A percentile compares a stretch with the other conserved stretches of the same genome.
phyloP scores from a whole-genome alignment of 1,140 invertebrate genomes.

The Rhizoglyphus robini region DNA sequence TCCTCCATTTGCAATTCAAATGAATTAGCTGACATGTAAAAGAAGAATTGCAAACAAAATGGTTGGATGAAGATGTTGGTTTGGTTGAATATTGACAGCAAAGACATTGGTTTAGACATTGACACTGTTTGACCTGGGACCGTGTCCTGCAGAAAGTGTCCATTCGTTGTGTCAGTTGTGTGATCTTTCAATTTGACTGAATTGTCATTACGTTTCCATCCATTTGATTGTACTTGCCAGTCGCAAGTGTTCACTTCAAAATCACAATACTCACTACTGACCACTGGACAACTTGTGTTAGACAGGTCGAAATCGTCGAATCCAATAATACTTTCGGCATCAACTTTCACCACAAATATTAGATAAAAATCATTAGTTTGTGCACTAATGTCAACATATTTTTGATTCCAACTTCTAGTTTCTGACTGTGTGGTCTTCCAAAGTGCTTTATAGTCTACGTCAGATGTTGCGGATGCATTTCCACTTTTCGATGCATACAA shows the following conservation, averaged over 20 bases:
- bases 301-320: background rate
- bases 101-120: background rate
- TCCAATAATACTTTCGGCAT: background rate
- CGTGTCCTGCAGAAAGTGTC: background rate
- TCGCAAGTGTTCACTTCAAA: slow-evolving; percentile 5
- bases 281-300: background rate
- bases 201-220: background rate
- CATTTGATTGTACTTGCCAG: background rate
- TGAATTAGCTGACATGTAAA: background rate
- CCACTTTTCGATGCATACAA: background rate
- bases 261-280: background rate
- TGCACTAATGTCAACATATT: background rate
- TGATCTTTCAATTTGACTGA: background rate
- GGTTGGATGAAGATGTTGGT: background rate
- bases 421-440: background rate
- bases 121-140: background rate
- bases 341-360: background rate
- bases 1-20: background rate
- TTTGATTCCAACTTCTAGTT: background rate
- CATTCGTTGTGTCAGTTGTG: background rate
- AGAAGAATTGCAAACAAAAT: slow-evolving; percentile 3
- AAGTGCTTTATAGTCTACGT: background rate
- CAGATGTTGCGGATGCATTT: background rate
- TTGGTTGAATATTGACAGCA: background rate
- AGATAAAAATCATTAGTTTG: background rate